These are phyloP conservation scores for Xylocopa sonorina DNA, from an alignment of 1,140 invertebrate genomes.

Conservation along the genomic window DNA sequence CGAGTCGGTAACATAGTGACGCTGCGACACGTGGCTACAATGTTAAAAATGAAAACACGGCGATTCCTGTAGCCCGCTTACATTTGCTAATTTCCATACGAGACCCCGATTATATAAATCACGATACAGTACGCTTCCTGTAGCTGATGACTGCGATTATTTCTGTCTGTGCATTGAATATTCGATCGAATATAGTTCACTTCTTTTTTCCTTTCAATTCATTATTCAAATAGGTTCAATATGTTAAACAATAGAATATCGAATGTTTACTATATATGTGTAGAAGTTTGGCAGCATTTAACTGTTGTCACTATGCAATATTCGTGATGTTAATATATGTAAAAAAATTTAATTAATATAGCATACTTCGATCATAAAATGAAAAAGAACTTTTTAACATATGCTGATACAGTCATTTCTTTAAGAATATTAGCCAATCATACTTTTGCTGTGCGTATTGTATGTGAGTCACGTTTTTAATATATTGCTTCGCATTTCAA, in stretches of 20 bases:
- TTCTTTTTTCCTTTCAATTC: neutral
- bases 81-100: neutral
- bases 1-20: too few relatives aligned
- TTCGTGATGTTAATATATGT: neutral
- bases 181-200: neutral
- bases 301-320: too few relatives aligned
- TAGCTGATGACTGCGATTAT: neutral
- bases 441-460: too few relatives aligned
- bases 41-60: neutral
- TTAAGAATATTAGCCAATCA: too few relatives aligned
- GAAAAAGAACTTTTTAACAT: neutral
- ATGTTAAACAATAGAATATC: neutral
- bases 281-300: too few relatives aligned
- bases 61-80: neutral
- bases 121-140: neutral
- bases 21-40: too few relatives aligned
- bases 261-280: neutral
- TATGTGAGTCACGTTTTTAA: neutral
- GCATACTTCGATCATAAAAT: too few relatives aligned
- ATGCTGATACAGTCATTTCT: neutral
- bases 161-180: neutral
- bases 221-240: neutral
- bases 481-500: too few relatives aligned
- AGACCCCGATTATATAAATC: slow-evolving; percentile 22
- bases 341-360: too few relatives aligned